Base-by-base conservation (phyloP, 2,888 invertebrate species). In the Rhodophaea formosa region DNA sequence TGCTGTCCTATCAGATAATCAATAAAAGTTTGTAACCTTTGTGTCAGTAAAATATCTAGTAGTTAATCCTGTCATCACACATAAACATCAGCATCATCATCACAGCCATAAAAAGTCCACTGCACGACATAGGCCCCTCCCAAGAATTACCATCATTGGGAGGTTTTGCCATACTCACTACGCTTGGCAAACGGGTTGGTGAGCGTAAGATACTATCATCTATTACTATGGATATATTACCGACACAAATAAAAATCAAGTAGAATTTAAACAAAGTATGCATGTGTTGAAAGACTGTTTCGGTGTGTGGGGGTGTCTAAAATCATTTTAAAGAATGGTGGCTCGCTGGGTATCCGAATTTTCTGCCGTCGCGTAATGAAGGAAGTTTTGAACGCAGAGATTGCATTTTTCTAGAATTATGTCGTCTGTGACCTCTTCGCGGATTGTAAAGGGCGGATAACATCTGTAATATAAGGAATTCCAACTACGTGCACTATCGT, bases 341-440 rank as follows among this genome's bases (percentile, higher is more conserved):
- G 32, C 17, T 39, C 23, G 10, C 53, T 29, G 29, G 12, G 43
- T 44, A 15, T 44, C 44, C 44, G 10, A 53, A 23, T 23, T 29
- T 35, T 44, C 44, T 29, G 44, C 7, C 23, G 39, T 39, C 7
- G 17, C 10, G 14, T n/a, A 55, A 59, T 63, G 46, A 62, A 56
- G 54, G 17, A 68, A 75, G 74, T 76, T 71, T 78, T 70, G 74
- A 77, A 78, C 70, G 74, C 60, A 66, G 64, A 64, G 49, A 60
- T 55, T 56, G 53, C 51, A 63, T 62, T 62, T 62, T 63, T 63
- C 60, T 64, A 58, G 57, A 47, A 42, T 59, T 42, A 35, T 68
- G 60, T 62, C 66, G 68, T 74, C 71, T 75, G 74, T 76, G 74
- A 73, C 72, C 70, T 74, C 70, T 72, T 60, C 57, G 69, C 57